These are phyloP conservation scores for Meleagris gallopavo DNA, from an alignment of 2,113 vertebrate genomes.

Conservation along the genomic window DNA sequence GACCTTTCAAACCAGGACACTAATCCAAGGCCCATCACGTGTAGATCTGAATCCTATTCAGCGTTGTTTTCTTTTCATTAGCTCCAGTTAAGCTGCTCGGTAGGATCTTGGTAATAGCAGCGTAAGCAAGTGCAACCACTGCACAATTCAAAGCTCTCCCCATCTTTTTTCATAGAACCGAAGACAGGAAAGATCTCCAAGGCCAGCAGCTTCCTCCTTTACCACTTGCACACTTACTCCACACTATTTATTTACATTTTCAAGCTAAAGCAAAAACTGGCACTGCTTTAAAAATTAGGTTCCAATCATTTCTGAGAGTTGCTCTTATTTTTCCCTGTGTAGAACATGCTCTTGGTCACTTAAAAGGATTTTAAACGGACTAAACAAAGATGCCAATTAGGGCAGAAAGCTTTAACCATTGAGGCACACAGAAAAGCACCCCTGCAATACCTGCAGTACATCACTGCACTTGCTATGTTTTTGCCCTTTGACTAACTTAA, in stretches of 20 bases:
- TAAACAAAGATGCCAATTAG: not conserved
- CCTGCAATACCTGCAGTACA: not conserved
- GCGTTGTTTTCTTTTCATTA: slow-evolving; percentile 50
- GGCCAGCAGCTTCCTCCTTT: not conserved
- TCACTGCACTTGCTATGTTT: not conserved
- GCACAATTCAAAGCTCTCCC: not conserved
- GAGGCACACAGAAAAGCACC: not conserved
- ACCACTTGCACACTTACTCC: not conserved
- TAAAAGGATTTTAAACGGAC: not conserved
- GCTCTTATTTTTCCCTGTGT: not conserved
- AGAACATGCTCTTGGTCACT: not conserved
- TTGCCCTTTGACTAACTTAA: not conserved
- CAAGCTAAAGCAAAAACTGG: not conserved
- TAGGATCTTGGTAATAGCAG: slow-evolving; percentile 1
- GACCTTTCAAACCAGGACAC: slow-evolving; percentile 70
- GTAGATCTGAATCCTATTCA: slow-evolving; percentile 23
- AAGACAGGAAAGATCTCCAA: too few relatives aligned
- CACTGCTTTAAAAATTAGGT: not conserved
- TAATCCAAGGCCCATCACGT: slow-evolving; percentile 42
- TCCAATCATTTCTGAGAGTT: not conserved
- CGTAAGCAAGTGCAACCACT: not conserved
- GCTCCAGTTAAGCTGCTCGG: slow-evolving; percentile 57
- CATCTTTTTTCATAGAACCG: too few relatives aligned
- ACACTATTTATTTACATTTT: not conserved
- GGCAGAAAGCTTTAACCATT: not conserved